Base-by-base conservation (phyloP, 2,888 invertebrate genomes). In the Drosophila tripunctata region DNA sequence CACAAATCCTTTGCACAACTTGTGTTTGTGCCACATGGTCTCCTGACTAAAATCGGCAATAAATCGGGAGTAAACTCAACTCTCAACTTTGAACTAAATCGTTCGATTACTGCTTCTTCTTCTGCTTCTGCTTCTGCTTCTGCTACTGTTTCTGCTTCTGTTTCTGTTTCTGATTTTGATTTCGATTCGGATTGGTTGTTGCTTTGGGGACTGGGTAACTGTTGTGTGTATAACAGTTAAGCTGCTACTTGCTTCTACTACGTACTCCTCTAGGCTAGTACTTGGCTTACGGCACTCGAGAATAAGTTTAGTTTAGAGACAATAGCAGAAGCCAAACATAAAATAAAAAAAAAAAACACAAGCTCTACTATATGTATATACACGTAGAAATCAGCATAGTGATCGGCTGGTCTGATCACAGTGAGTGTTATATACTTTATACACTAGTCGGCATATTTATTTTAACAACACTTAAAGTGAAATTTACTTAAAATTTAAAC, bases 191-290 rank as follows among this genome's bases (percentile, higher is more conserved):
- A 4, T 22, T 27, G 4, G 24, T 31, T 15, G 14, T 36, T 3
- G 15, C 10, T 3, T 41, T 54, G 14, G 33, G 15, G 3, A 1
- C 30, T 19, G 14, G n/a, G n/a, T 17, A 44, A 44, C 27, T 44
- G 33, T 14, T 63, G 73, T 83, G 67, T 77, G 87, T 85, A 87
- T 91, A 90, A 89, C 82, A 89, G 88, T 89, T 90, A 91, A 91
- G 89, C 89, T 85, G 69, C 78, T 56, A 17, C 31, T 40, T 35
- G 30, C 48, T n/a, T 33, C 21, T 41, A 14, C 12, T 36, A 12
- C 35, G 14, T 43, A 19, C 15, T 19, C 54, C 33, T 21, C 35
- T 51, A 43, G 56, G 57, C n/a, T n/a, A n/a, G n/a, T n/a, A 57
- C 72, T 75, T 60, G 60, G 77, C 80, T 74, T 50, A 64, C 69